Evolutionary conservation across 2,797 vertebrate species (phyloP), one percentile per base, ranked within the genome.

Genomic region (Enteromius viviparus): DNA sequence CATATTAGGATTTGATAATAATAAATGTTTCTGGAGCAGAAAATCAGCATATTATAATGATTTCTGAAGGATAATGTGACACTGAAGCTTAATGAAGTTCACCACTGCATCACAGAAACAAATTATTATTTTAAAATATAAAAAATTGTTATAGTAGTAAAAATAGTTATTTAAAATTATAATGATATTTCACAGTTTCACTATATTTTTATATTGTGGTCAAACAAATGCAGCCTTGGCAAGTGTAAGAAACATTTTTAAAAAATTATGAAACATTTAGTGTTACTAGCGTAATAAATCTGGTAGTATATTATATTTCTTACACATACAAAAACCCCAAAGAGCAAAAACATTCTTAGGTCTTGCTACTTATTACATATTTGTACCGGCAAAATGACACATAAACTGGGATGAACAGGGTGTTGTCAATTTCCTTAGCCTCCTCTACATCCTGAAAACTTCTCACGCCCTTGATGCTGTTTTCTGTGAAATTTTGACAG

Each of bases 341-440:
- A 47, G 40, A 42, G 40, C 40, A 42, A 66, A 21, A 21, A n/a
- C 2, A 12, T 65, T 4, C 37, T 65, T 34, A 37, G 4, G 19
- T 66, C 34, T 21, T 66, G 60, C 7, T 14, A 17, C 60, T 32
- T 4, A 14, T 14, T 47, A 45, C 40, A 42, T 11, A 42, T 42
- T 42, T 42, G 40, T 42, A 42, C 40, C 45, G 21, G 37, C 11
- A 45, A 23, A 70, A 45, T 45, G 5, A 70, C 37, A 45, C n/a
- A 15, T 70, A 70, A 45, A 6, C 37, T 70, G 21, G 11, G 68
- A 45, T 45, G 40, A 45, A 70, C 34, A n/a, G 65, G 19, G 65
- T 40, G 65, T 68, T 68, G 34, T 68, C 19, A 1, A 68, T 68
- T 68, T 66, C 62, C 62, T 64, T 65, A 32, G 62, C 62, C 14